These are phyloP conservation scores for Rhinogobius similis DNA, from an alignment of 2,113 vertebrate species.

Conservation along the genomic window DNA sequence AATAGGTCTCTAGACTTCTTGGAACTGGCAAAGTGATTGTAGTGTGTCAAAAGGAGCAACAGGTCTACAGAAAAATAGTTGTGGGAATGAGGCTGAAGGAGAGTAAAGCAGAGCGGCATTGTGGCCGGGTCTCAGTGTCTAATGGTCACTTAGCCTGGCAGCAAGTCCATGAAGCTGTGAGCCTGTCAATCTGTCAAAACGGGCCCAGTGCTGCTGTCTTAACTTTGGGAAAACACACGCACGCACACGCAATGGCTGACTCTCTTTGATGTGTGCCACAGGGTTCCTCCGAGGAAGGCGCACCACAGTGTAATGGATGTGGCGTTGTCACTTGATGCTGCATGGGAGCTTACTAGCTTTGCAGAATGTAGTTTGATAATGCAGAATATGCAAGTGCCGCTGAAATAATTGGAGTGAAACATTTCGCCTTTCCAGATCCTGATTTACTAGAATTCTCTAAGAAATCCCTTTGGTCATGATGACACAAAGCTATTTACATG, in stretches of 20 bases:
- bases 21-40: conserved; percentile 28
- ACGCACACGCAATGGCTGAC: conserved; percentile 10
- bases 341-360: conserved; percentile 23
- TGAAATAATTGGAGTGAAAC: conserved; percentile 1
- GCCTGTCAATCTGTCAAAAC: conserved; percentile 71
- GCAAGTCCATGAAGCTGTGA: conserved; percentile 64
- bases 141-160: conserved; percentile 73
- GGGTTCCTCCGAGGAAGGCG: conserved; percentile 53
- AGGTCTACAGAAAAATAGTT: conserved; percentile 13
- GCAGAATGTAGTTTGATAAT: conserved; percentile 22
- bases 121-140: conserved; percentile 47
- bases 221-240: conserved; percentile 20
- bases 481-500: no score
- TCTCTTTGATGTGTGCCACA: conserved; percentile 56
- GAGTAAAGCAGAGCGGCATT: conserved; percentile 8
- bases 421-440: not conserved
- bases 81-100: conserved; percentile 10
- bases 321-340: conserved; percentile 43
- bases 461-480: not conserved
- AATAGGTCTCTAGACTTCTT: conserved; percentile 55
- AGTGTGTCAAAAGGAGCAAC: conserved; percentile 22
- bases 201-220: conserved; percentile 38
- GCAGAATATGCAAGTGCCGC: conserved; percentile 16
- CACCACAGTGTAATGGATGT: conserved; percentile 46
- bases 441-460: not conserved